Conservation (phyloP, 2,113 vertebrate genomes). For the Galemys pyrenaicus region DNA sequence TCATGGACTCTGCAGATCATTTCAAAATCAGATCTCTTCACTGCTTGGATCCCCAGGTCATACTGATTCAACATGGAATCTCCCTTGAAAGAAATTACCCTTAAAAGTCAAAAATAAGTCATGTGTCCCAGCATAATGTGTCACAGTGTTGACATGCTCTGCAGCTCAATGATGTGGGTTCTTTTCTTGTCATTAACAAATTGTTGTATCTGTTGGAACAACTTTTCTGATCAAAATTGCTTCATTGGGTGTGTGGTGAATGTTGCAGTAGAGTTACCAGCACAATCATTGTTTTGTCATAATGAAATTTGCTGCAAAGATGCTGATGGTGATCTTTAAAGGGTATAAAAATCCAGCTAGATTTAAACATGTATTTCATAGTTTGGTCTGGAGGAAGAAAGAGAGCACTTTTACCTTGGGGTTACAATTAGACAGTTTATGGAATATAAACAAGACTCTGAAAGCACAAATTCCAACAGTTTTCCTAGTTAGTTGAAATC, state of each 20-base stretch:
- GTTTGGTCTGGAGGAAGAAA: not conserved
- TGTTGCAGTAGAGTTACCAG: not conserved
- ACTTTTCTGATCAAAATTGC: slow-evolving; percentile 43
- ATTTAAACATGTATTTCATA: slow-evolving; percentile 15
- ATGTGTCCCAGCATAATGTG: not conserved
- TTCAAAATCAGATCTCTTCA: not conserved
- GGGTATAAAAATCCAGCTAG: not conserved
- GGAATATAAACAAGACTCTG: not conserved
- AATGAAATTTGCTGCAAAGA: not conserved
- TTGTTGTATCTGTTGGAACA: not conserved
- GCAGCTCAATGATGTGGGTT: slow-evolving; percentile 37
- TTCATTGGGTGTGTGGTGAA: not conserved
- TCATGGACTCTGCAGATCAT: not conserved
- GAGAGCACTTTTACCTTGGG: not conserved
- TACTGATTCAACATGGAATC: not conserved
- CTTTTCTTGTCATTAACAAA: slow-evolving; percentile 8
- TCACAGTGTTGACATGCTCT: not conserved
- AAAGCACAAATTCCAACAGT: slow-evolving; percentile 68
- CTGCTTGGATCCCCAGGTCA: not conserved
- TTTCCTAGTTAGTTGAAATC: slow-evolving; percentile 77
- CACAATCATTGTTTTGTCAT: not conserved
- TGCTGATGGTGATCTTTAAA: slow-evolving; percentile 29
- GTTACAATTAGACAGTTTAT: not conserved
- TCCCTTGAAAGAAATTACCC: not conserved
- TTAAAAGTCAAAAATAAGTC: not conserved